Percentiles rank a stretch among this genome's conserved stretches.
Conservation (phyloP, 2,888 invertebrate species). For the Polyommatus icarus region DNA sequence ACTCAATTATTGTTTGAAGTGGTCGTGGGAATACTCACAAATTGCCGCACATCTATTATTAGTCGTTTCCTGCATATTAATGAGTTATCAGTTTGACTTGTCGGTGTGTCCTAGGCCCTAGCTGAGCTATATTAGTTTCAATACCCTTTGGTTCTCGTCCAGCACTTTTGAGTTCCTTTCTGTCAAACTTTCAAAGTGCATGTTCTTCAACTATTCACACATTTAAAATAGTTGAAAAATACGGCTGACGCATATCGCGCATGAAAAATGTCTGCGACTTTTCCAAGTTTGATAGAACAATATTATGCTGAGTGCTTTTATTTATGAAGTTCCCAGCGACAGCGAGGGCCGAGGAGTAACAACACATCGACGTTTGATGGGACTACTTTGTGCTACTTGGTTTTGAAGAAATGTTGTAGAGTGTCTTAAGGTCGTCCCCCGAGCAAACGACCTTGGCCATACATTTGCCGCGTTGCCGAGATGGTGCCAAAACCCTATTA, state of each 20-base stretch:
- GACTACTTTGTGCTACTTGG: background rate
- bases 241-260: background rate
- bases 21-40: slow-evolving; percentile 8
- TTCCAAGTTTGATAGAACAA: background rate
- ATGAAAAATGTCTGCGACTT: too few relatives aligned
- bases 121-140: background rate
- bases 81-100: background rate
- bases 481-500: too few relatives aligned
- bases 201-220: background rate
- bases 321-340: too few relatives aligned
- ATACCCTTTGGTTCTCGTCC: background rate
- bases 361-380: background rate
- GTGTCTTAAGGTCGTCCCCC: too few relatives aligned
- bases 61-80: background rate
- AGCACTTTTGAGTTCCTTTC: background rate
- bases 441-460: too few relatives aligned
- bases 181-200: background rate
- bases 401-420: background rate
- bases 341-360: too few relatives aligned
- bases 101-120: background rate
- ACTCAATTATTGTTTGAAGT: slow-evolving; percentile 1
- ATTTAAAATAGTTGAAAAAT: background rate
- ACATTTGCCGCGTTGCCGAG: too few relatives aligned
- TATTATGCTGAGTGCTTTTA: background rate
- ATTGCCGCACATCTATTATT: slow-evolving; percentile 8